Percentiles rank a stretch among this genome's conserved stretches.
phyloP scores from a whole-genome alignment of 1,140 invertebrate genomes.

The Drosophila parvula region DNA sequence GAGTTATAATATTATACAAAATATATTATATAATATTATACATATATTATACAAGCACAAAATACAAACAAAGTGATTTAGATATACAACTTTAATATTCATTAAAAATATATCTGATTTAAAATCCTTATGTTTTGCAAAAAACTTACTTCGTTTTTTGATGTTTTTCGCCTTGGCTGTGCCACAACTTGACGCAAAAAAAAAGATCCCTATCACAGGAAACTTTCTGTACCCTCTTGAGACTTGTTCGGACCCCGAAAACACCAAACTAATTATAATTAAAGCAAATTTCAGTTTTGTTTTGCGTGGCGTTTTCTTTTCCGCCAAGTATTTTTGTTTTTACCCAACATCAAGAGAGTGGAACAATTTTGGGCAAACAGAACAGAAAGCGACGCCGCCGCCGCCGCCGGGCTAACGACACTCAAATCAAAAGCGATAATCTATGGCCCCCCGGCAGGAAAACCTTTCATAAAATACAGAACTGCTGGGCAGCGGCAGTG shows the following conservation, averaged over 20 bases:
- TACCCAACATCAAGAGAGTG: slow-evolving; percentile 36
- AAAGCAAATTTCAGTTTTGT: slow-evolving; percentile 57
- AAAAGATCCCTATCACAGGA: slow-evolving; percentile 1
- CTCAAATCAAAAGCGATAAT: slow-evolving; percentile 73
- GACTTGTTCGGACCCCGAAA: slow-evolving; percentile 5
- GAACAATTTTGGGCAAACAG: slow-evolving; percentile 39
- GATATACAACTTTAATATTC: too few species aligned
- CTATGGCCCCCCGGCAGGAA: slow-evolving; percentile 59
- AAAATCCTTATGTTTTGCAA: background rate
- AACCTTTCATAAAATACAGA: slow-evolving; percentile 62
- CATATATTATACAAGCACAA: too few species aligned
- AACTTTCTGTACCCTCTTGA: background rate
- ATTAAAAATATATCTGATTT: background rate
- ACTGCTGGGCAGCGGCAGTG: background rate
- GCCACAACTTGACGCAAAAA: background rate
- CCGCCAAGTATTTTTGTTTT: slow-evolving; percentile 15
- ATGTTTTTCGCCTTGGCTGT: background rate
- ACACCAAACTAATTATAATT: slow-evolving; percentile 64
- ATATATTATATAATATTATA: too few species aligned
- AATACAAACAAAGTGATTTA: background rate
- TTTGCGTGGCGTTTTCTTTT: slow-evolving; percentile 18
- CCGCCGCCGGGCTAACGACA: slow-evolving; percentile 57
- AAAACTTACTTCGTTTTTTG: background rate
- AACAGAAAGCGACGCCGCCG: slow-evolving; percentile 33
- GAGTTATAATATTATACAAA: too few species aligned